Percentiles rank a stretch among this genome's conserved stretches.
Evolutionary conservation across 1,140 invertebrate species (phyloP).

Genomic region (Aphelenchoides besseyi): DNA sequence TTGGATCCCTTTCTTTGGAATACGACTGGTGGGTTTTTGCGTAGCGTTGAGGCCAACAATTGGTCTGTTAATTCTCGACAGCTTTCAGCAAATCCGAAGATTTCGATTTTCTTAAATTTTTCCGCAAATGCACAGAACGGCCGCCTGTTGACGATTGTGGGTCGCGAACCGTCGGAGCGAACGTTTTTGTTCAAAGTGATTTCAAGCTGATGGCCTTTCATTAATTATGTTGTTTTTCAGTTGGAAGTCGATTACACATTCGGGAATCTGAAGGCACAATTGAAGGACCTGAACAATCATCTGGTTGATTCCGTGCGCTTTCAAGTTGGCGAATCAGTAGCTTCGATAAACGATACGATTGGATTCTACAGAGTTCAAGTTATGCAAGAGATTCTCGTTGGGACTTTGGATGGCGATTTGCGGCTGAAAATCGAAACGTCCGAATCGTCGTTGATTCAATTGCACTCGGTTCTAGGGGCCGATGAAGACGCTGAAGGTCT

Average conservation of each 20-base stretch:
- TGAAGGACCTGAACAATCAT: background rate
- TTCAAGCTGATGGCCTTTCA: no score
- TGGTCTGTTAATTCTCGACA: no score
- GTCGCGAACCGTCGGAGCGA: background rate
- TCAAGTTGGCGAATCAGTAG: background rate
- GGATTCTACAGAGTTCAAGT: background rate
- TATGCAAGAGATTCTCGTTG: background rate
- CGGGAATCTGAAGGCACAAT: background rate
- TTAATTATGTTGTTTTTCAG: background rate
- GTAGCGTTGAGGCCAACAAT: no score
- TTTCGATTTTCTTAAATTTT: background rate
- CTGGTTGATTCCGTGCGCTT: background rate
- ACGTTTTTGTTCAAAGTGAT: background rate
- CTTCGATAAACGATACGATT: background rate
- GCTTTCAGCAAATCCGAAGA: background rate
- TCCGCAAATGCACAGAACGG: background rate
- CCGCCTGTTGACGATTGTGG: slow-evolving; percentile 1
- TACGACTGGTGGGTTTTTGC: background rate
- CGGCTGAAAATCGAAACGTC: background rate
- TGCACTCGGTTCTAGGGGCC: background rate
- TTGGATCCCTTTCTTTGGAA: slow-evolving; percentile 3
- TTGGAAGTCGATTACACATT: background rate
- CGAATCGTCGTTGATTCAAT: background rate
- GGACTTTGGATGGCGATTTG: background rate
- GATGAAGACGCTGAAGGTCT: background rate